A percentile compares a stretch with the other conserved stretches of the same genome.
Conservation (phyloP, 2,888 invertebrate species). For the Phyllotreta cruciferae region DNA sequence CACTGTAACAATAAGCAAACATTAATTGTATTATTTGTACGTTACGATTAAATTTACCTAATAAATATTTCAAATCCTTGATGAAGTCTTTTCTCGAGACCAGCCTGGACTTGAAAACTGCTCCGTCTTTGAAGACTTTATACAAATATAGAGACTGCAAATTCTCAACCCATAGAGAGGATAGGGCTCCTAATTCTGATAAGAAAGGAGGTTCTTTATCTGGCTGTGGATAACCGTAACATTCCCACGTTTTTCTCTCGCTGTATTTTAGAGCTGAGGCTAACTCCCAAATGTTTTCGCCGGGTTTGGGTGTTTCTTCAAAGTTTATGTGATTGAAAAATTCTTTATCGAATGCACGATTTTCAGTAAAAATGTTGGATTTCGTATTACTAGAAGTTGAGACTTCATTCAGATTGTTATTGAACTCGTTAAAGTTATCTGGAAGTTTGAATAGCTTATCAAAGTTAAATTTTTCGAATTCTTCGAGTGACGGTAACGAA, state of each 20-base stretch:
- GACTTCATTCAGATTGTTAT: background rate
- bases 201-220: slow-evolving; percentile 56
- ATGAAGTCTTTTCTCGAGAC: slow-evolving; percentile 49
- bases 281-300: slow-evolving; percentile 53
- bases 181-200: slow-evolving; percentile 53
- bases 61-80: slow-evolving; percentile 53
- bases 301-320: background rate
- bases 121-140: slow-evolving; percentile 41
- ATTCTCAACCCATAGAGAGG: slow-evolving; percentile 52
- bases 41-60: slow-evolving; percentile 39
- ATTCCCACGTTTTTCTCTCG: slow-evolving; percentile 55
- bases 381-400: background rate
- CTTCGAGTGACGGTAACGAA: slow-evolving; percentile 42
- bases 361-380: background rate
- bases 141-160: slow-evolving; percentile 49
- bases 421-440: slow-evolving; percentile 25
- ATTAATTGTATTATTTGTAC: background rate
- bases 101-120: slow-evolving; percentile 43
- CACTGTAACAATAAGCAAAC: slow-evolving; percentile 49
- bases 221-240: slow-evolving; percentile 51
- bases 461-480: slow-evolving; percentile 34
- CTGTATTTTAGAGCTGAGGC: slow-evolving; percentile 45
- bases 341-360: slow-evolving; percentile 22
- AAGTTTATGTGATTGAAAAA: slow-evolving; percentile 42
- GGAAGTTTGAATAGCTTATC: slow-evolving; percentile 38